Evolutionary conservation across 2,797 vertebrate species (phyloP).

Genomic region (Stomatorhinus walkeri): DNA sequence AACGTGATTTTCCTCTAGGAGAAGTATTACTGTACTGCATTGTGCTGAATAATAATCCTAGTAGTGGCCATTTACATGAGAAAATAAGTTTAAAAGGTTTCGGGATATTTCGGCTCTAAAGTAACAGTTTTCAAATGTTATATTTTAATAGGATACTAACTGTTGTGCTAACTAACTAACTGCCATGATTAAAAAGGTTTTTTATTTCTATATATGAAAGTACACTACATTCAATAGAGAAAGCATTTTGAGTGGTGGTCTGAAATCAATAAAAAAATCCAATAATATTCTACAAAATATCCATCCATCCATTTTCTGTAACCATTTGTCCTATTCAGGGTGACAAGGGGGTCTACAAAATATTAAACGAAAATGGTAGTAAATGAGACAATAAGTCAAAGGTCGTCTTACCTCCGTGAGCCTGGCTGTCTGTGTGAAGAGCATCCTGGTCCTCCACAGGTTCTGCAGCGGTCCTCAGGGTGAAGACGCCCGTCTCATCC

Average conservation of each 20-base stretch:
- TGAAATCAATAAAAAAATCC: background rate
- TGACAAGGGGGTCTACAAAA: background rate
- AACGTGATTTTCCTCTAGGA: background rate
- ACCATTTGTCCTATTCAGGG: background rate
- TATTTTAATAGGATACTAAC: background rate
- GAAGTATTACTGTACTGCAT: background rate
- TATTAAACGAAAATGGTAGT: background rate
- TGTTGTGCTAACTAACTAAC: background rate
- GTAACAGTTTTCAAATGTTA: background rate
- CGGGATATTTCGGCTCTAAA: background rate
- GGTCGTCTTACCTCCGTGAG: constrained; percentile 46
- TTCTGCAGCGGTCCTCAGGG: constrained; percentile 51
- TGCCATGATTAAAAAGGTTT: background rate
- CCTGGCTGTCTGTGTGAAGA: constrained; percentile 33
- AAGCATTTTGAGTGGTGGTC: background rate
- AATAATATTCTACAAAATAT: background rate
- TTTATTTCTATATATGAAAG: background rate
- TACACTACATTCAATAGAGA: background rate
- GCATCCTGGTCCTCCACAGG: constrained; percentile 48
- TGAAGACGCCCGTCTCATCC: constrained; percentile 64
- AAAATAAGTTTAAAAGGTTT: background rate
- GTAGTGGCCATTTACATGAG: background rate
- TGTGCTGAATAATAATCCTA: background rate
- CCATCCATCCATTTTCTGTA: background rate
- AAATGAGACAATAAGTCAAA: background rate